These are phyloP conservation scores for Tigriopus japonicus DNA, from an alignment of 1,140 invertebrate genomes.

Conservation along the genomic window DNA sequence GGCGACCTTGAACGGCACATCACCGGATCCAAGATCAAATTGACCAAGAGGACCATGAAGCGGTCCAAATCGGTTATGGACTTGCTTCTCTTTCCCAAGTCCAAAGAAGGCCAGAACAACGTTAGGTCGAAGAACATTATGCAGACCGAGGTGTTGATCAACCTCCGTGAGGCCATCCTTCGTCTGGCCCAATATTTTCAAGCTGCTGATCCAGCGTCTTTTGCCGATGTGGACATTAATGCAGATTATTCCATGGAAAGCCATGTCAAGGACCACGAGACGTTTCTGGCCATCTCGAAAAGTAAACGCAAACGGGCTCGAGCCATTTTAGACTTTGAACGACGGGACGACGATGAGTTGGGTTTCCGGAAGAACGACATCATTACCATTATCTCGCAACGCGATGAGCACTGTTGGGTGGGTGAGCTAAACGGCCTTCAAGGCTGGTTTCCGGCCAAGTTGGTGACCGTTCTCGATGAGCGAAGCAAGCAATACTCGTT, in stretches of 20 bases:
- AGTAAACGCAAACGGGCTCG: constrained; percentile 1
- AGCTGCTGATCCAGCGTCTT: constrained; percentile 48
- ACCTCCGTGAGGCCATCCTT: constrained; percentile 81
- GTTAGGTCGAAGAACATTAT: constrained; percentile 85
- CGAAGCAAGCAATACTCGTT: constrained; percentile 86
- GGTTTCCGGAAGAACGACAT: constrained; percentile 97
- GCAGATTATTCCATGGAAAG: constrained; percentile 91
- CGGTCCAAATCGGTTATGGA: constrained; percentile 77
- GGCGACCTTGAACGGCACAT: neutral
- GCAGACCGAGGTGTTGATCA: constrained; percentile 63
- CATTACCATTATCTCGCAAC: constrained; percentile 89
- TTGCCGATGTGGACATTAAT: constrained; percentile 39
- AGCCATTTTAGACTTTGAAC: constrained; percentile 62
- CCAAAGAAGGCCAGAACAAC: constrained; percentile 32
- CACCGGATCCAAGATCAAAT: neutral
- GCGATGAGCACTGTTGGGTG: constrained; percentile 99
- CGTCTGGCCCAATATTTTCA: constrained; percentile 74
- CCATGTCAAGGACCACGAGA: constrained; percentile 79
- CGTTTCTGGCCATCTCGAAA: constrained; percentile 41
- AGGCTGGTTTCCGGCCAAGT: constrained; percentile 98
- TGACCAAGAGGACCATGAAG: constrained; percentile 53
- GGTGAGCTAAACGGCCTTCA: constrained; percentile 91
- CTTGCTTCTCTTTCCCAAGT: constrained; percentile 58
- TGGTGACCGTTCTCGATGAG: constrained; percentile 90
- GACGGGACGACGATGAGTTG: constrained; percentile 93